A percentile compares a stretch with the other conserved stretches of the same genome.
Conservation (phyloP, 2,888 invertebrate species). For the Pristionchus fissidentatus region DNA sequence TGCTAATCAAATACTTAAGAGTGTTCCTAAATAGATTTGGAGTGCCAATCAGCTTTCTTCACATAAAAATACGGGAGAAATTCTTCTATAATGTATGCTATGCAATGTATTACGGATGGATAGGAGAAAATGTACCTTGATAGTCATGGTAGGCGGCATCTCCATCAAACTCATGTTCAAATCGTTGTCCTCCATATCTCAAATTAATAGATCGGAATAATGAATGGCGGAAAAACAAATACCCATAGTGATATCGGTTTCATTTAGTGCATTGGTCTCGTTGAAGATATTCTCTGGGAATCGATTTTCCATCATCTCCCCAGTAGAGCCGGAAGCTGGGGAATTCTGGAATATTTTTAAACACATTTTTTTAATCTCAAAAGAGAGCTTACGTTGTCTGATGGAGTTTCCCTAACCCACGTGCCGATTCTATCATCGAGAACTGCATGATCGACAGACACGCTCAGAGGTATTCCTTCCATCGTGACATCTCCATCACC, state of each 20-base stretch:
- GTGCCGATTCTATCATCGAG: neutral
- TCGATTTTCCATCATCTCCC: slow-evolving; percentile 5
- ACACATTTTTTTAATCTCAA: neutral
- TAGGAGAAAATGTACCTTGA: neutral
- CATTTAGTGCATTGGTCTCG: neutral
- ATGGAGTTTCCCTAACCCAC: neutral
- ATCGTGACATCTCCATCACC: slow-evolving; percentile 27
- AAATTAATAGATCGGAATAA: no score
- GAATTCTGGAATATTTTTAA: neutral
- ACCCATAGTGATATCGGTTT: slow-evolving; percentile 25
- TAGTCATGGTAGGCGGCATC: neutral
- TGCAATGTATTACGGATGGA: neutral
- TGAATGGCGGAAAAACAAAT: neutral
- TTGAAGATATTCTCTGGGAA: slow-evolving; percentile 5
- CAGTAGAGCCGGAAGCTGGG: neutral
- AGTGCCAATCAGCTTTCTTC: no score
- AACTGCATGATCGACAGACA: neutral
- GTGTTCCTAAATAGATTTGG: no score
- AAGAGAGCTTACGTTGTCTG: neutral
- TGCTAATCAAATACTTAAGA: no score
- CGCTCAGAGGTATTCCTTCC: slow-evolving; percentile 13
- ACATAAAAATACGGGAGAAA: no score
- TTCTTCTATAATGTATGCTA: no score
- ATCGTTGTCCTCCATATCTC: slow-evolving; percentile 16
- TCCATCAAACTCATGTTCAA: slow-evolving; percentile 1